Conservation (phyloP, 1,140 invertebrate species). For the Drosophila pseudoobscura region DNA sequence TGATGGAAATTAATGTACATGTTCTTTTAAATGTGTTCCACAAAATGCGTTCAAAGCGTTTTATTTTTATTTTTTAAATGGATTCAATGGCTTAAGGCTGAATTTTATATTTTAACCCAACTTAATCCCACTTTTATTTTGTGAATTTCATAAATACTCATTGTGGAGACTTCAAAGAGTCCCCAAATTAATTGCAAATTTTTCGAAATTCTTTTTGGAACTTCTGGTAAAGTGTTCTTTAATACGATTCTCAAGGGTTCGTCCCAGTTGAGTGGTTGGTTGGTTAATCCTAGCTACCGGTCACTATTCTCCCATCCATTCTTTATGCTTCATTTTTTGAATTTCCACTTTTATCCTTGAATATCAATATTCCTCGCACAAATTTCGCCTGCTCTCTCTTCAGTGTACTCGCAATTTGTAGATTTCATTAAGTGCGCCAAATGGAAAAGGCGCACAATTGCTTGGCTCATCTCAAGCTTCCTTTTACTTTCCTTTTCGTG, state of each 20-base stretch:
- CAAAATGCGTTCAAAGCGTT: too few relatives aligned
- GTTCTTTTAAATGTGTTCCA: too few relatives aligned
- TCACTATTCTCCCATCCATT: background rate
- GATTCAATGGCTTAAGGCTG: too few relatives aligned
- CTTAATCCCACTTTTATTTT: background rate
- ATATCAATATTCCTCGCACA: constrained; percentile 36
- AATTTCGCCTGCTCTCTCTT: constrained; percentile 29
- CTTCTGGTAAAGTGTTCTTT: background rate
- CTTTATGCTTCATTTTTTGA: constrained; percentile 13
- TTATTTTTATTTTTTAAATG: too few relatives aligned
- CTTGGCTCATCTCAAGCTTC: constrained; percentile 50
- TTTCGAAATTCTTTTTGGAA: background rate
- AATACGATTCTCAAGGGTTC: too few relatives aligned
- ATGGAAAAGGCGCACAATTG: constrained; percentile 62
- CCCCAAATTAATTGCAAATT: too few relatives aligned
- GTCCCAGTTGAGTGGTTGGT: too few relatives aligned
- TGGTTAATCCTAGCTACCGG: too few relatives aligned
- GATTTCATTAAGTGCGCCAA: constrained; percentile 64
- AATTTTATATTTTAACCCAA: background rate
- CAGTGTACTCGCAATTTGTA: constrained; percentile 45
- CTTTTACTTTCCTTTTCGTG: background rate
- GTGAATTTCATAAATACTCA: background rate
- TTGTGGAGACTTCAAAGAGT: background rate
- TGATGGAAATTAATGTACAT: too few relatives aligned
- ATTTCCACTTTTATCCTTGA: background rate